Evolutionary conservation across 2,113 vertebrate species (phyloP), one percentile per base, ranked within the genome.

Genomic region (Poeciliopsis turrubarensis): DNA sequence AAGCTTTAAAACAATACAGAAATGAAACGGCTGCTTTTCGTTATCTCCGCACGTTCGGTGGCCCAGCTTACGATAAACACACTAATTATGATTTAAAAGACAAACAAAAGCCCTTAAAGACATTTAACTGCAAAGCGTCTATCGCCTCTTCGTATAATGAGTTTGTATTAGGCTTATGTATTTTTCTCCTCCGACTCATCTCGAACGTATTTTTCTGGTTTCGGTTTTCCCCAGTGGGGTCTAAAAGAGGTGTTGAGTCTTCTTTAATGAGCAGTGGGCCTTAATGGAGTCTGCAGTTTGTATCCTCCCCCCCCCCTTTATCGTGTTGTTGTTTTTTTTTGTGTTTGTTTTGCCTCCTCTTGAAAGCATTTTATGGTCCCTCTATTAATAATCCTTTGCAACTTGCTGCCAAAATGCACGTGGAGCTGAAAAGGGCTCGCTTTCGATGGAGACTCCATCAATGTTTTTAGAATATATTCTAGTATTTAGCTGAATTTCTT

Each of bases 381-480:
- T 67, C 57, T 79, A 68, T 83, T 75, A 72, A 84, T 87, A 79
- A 26, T 81, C 32, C 80, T 60, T 30, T 41, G 39, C 12, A 72
- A 74, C 65, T 82, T 80, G 13, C 2, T 41, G 1, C 72, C 34
- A 66, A 77, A 76, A 66, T 30, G 64, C 51, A 62, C 32, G 6
- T 27, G 5, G 19, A 62, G 73, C 60, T 76, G 32, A 29, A 29
- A 72, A 75, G 51, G 54, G 25, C 61, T 68, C 31, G 41, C 51
- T 51, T 5, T 19, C 51, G 75, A 73, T 31, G 75, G 65, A 75
- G 78, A 75, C 75, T 86, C 72, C 79, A 89, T 90, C 86, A 89
- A 88, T 82, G 82, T 78, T 84, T 74, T 84, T 83, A 84, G 87
- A 27, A 13, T 67, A 26, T 78, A 92, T 89, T 88, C 65, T 78